phyloP scores from a whole-genome alignment of 2,888 invertebrate genomes.

The Spisula subtruncata region DNA sequence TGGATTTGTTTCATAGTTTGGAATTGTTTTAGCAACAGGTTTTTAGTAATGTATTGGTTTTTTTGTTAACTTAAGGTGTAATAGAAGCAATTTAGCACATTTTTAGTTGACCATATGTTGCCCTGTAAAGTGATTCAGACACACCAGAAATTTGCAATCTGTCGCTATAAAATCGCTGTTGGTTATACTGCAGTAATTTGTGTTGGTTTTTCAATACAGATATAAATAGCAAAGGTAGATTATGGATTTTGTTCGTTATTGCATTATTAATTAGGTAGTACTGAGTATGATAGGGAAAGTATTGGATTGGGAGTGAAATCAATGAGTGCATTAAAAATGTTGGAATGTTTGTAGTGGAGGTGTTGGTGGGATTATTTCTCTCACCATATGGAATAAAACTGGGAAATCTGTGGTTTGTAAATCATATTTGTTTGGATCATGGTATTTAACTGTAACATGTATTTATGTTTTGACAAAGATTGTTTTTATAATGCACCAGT shows the following conservation, averaged over 20 bases:
- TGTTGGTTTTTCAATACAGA: background rate
- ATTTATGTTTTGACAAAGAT: no score
- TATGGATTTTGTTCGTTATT: background rate
- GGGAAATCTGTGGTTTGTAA: no score
- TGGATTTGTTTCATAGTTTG: background rate
- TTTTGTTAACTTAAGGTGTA: background rate
- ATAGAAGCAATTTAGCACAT: background rate
- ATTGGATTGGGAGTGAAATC: background rate
- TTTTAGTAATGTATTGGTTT: background rate
- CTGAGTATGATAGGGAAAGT: background rate
- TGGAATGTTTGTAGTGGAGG: background rate
- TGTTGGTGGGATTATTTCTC: background rate
- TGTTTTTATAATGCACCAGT: no score
- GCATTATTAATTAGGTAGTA: background rate
- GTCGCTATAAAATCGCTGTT: background rate
- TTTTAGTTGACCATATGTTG: slow-evolving; percentile 17
- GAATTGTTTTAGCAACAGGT: background rate
- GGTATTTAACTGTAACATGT: no score
- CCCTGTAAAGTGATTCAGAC: background rate
- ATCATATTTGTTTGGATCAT: no score
- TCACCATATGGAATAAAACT: no score
- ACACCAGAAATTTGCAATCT: background rate
- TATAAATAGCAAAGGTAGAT: background rate
- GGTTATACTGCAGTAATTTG: background rate
- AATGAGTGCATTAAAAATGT: background rate